Evolutionary conservation across 1,140 invertebrate species (phyloP).

Genomic region (Drosophila jambulina): DNA sequence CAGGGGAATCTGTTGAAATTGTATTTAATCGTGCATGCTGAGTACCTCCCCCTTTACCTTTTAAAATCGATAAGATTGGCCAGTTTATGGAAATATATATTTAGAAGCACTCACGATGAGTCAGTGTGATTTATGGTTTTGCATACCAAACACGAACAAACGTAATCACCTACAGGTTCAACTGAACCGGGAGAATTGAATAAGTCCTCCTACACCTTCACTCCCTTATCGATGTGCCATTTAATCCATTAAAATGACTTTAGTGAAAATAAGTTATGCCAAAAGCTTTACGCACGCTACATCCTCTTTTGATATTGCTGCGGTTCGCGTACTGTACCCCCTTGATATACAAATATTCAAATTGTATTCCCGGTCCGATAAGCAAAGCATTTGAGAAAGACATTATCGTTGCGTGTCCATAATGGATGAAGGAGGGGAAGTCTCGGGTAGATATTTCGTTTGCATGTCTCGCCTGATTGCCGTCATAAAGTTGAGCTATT

Average conservation of each 20-base stretch:
- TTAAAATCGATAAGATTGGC: slow-evolving; percentile 31
- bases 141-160: slow-evolving; percentile 26
- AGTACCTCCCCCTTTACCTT: slow-evolving; percentile 5
- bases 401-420: slow-evolving; percentile 61
- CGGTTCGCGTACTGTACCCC: not conserved
- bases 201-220: too few species aligned
- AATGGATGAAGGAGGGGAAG: slow-evolving; percentile 11
- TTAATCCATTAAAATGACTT: slow-evolving; percentile 26
- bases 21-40: slow-evolving; percentile 4
- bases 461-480: slow-evolving; percentile 65
- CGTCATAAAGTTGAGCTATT: slow-evolving; percentile 30
- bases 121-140: slow-evolving; percentile 15
- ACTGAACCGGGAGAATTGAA: not conserved
- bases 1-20: slow-evolving; percentile 38
- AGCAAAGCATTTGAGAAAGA: slow-evolving; percentile 46
- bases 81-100: slow-evolving; percentile 29
- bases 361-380: slow-evolving; percentile 39
- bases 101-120: slow-evolving; percentile 29
- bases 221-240: slow-evolving; percentile 6
- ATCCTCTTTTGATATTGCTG: slow-evolving; percentile 26
- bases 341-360: slow-evolving; percentile 25
- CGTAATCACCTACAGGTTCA: slow-evolving; percentile 4
- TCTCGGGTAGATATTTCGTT: slow-evolving; percentile 28
- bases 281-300: slow-evolving; percentile 27
- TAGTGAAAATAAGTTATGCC: slow-evolving; percentile 3